Evolutionary conservation across 2,797 vertebrate genomes (phyloP), one percentile per base, ranked within the genome.

Genomic region (Hydrocynus forskahlii): DNA sequence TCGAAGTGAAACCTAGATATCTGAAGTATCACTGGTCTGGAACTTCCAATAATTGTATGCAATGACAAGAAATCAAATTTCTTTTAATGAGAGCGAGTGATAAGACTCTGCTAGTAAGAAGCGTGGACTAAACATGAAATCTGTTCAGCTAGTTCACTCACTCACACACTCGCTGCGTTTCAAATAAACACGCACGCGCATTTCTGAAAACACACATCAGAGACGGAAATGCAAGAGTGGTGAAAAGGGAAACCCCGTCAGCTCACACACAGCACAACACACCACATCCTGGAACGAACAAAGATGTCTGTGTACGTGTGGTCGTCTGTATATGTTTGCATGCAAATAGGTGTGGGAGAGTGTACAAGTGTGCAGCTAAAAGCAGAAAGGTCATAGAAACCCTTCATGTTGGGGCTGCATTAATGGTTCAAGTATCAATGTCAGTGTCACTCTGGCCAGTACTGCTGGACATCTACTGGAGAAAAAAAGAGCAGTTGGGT

Each of bases 281-380:
- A 91, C 92, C 90, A 92, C 88, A 92, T 92, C 88, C 90, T 88
- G 86, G 85, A 87, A 88, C 81, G 67, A 89, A 86, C 74, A 69
- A 68, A 40, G 79, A 69, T 80, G 25, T 64, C 45, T 81, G 74
- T 79, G 50, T 76, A 19, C 50, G 57, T 76, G 75, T 84, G 82
- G 78, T 85, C 69, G 78, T 70, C 25, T 75, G 77, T 86, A 76
- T 83, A 79, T 86, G 83, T 84, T 83, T 79, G 71, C 81, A 86
- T 79, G 81, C 86, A 83, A 83, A 81, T 83, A 81, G 40, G 59
- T 79, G 85, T 85, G 83, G 78, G 70, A 84, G 78, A 84, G 78
- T 81, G 68, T 84, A 73, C 64, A 81, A 79, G 79, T 83, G 78
- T 62, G 40, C 78, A 29, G 25, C 16, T 50, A 78, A 73, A 84